A percentile compares a stretch with the other conserved stretches of the same genome.
These are phyloP conservation scores for Platichthys stellatus DNA, from an alignment of 2,113 vertebrate genomes.

Conservation along the genomic window DNA sequence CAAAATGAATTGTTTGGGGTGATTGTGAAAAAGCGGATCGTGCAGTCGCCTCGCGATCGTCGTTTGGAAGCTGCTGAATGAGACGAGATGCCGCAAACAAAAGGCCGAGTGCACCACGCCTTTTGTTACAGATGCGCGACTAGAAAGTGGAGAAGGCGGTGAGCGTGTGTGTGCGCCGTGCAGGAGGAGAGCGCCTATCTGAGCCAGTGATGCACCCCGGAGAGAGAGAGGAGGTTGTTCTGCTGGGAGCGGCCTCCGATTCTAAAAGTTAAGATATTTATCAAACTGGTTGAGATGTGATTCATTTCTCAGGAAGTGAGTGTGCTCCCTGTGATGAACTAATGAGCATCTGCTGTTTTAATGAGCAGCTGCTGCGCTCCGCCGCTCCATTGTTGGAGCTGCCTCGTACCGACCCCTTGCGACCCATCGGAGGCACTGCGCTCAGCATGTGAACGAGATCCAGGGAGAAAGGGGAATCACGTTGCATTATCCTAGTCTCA, in stretches of 20 bases:
- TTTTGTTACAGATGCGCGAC: slow-evolving; percentile 75
- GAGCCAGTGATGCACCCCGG: slow-evolving; percentile 19
- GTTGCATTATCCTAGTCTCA: neutral
- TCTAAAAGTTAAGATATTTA: neutral
- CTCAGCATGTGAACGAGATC: neutral
- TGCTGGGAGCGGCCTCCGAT: neutral
- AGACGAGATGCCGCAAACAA: slow-evolving; percentile 62
- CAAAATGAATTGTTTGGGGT: too few relatives aligned
- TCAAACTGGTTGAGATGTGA: neutral
- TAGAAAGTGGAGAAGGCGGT: slow-evolving; percentile 65
- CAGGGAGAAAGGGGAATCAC: neutral
- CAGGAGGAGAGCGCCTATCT: neutral
- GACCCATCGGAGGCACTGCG: slow-evolving; percentile 12
- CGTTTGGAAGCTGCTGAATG: slow-evolving; percentile 16
- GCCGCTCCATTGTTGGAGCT: slow-evolving; percentile 23
- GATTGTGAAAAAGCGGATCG: too few relatives aligned
- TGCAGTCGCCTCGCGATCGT: neutral
- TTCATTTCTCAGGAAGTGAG: slow-evolving; percentile 4
- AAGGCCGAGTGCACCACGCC: slow-evolving; percentile 69
- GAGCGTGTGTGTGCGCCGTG: slow-evolving; percentile 28
- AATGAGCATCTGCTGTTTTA: slow-evolving; percentile 75
- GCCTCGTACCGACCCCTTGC: slow-evolving; percentile 52
- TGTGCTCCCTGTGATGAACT: slow-evolving; percentile 45
- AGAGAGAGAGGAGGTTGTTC: neutral
- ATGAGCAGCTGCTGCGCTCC: slow-evolving; percentile 73